These are phyloP conservation scores for Furcifer pardalis DNA, from an alignment of 2,797 vertebrate genomes.

Conservation along the genomic window DNA sequence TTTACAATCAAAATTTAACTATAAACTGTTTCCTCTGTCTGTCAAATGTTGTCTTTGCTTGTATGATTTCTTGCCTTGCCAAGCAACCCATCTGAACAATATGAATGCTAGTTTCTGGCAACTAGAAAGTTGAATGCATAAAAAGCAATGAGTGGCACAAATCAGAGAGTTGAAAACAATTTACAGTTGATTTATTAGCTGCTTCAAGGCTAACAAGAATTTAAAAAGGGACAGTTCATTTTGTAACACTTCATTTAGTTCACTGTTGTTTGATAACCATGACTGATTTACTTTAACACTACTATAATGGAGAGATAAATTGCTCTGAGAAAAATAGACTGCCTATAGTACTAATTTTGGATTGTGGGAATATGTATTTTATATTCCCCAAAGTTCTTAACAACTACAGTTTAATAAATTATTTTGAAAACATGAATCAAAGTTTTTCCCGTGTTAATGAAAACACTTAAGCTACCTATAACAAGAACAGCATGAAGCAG, in stretches of 20 bases:
- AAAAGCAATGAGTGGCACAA: constrained; percentile 47
- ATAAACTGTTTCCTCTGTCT: not conserved
- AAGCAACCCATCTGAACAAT: not conserved
- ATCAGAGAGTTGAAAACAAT: constrained; percentile 20
- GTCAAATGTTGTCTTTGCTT: not conserved
- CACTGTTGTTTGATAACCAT: constrained; percentile 50
- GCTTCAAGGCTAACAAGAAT: constrained; percentile 55
- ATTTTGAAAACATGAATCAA: not conserved
- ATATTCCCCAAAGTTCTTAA: not conserved
- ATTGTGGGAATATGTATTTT: not conserved
- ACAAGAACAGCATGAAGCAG: not conserved
- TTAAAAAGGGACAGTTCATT: constrained; percentile 49
- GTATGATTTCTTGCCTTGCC: too few relatives aligned
- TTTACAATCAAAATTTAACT: not conserved
- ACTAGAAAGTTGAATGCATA: constrained; percentile 13
- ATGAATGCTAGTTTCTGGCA: not conserved
- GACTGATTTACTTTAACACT: constrained; percentile 45
- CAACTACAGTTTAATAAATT: not conserved
- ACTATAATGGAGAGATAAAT: constrained; percentile 43
- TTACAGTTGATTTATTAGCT: constrained; percentile 42
- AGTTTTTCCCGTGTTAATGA: not conserved
- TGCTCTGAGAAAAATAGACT: constrained; percentile 19
- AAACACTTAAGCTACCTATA: not conserved
- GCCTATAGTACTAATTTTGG: not conserved
- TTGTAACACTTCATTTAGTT: constrained; percentile 47